Percentiles rank a stretch among this genome's conserved stretches.
phyloP scores from a whole-genome alignment of 2,113 vertebrate species.

The Phrynocephalus versicolor region DNA sequence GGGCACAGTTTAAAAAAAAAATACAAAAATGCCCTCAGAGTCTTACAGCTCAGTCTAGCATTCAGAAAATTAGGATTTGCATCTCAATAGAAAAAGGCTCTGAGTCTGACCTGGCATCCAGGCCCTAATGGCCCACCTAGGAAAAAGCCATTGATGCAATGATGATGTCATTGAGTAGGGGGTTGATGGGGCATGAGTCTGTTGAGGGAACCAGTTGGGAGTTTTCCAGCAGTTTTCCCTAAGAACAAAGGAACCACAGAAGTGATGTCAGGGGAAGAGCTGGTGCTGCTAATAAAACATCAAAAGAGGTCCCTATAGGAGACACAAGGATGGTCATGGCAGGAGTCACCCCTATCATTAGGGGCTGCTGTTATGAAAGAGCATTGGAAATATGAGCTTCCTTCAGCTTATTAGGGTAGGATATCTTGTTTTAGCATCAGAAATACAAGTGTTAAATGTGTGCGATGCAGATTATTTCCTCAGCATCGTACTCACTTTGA shows the following conservation, averaged over 20 bases:
- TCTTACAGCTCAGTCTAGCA: neutral
- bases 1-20: neutral
- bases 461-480: too few species aligned
- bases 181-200: neutral
- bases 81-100: neutral
- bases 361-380: neutral
- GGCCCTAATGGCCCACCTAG: neutral
- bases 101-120: neutral
- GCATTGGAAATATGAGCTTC: conserved; percentile 13
- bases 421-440: neutral
- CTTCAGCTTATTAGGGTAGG: neutral
- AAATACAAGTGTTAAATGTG: neutral
- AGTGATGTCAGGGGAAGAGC: conserved; percentile 7
- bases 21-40: neutral
- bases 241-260: conserved; percentile 7
- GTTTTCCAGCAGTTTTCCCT: conserved; percentile 20
- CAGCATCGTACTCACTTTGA: too few species aligned
- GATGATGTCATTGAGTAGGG: neutral
- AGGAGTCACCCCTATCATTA: neutral
- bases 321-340: neutral
- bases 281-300: conserved; percentile 16
- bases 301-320: neutral
- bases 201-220: neutral
- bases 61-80: neutral
- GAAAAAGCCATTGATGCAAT: neutral